Percentiles rank a stretch among this genome's conserved stretches.
phyloP scores from a whole-genome alignment of 2,113 vertebrate species.

The Terrapene triunguis region DNA sequence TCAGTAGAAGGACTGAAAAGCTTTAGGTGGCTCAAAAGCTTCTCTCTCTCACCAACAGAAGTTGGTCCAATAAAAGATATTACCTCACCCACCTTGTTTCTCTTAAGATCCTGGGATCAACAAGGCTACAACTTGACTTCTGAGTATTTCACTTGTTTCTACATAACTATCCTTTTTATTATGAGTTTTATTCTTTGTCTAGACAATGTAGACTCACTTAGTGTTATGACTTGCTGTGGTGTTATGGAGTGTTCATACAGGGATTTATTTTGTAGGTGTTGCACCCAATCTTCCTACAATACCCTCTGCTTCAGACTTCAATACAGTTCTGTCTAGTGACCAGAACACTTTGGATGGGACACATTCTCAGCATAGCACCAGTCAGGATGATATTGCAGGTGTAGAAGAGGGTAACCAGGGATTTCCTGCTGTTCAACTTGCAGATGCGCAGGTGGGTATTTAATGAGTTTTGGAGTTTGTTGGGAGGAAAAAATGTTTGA shows the following conservation, averaged over 20 bases:
- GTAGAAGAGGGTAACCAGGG: slow-evolving; percentile 94
- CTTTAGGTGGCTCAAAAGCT: not conserved
- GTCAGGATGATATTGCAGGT: slow-evolving; percentile 94
- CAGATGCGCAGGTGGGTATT: slow-evolving; percentile 93
- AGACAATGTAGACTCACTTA: not conserved
- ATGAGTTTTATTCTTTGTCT: not conserved
- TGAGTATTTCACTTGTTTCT: not conserved
- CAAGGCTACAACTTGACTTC: not conserved
- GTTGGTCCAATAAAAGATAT: not conserved
- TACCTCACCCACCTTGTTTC: not conserved
- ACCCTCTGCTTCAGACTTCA: slow-evolving; percentile 97
- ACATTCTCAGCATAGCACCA: slow-evolving; percentile 96
- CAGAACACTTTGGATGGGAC: slow-evolving; percentile 97
- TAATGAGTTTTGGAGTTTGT: not conserved
- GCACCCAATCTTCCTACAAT: slow-evolving; percentile 94
- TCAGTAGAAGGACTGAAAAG: not conserved
- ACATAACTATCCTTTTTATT: not conserved
- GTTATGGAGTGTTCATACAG: slow-evolving; percentile 52
- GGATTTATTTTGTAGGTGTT: slow-evolving; percentile 81
- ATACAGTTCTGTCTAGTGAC: slow-evolving; percentile 94
- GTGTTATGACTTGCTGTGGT: slow-evolving; percentile 31
- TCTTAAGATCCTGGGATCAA: not conserved
- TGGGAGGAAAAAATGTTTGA: not conserved
- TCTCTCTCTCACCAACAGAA: not conserved
- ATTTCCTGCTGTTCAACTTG: slow-evolving; percentile 95